These are phyloP conservation scores for Spilarctia lutea DNA, from an alignment of 2,888 invertebrate genomes.

Conservation along the genomic window DNA sequence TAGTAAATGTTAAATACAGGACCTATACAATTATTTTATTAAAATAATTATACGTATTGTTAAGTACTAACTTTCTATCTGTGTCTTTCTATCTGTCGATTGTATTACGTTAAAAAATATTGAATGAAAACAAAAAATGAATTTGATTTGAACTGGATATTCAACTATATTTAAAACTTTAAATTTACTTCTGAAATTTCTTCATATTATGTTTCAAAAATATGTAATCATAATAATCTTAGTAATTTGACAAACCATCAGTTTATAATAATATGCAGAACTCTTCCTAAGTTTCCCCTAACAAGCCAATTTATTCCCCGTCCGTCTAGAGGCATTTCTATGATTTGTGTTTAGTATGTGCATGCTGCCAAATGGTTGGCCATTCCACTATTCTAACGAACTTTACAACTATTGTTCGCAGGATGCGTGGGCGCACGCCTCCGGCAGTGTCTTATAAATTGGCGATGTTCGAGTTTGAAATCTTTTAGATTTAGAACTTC, in stretches of 20 bases:
- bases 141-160: background rate
- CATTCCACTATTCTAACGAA: constrained; percentile 18
- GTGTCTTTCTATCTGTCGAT: too few species aligned
- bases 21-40: too few species aligned
- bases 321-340: background rate
- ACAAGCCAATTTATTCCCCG: background rate
- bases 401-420: constrained; percentile 33
- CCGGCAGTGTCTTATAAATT: constrained; percentile 14
- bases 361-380: constrained; percentile 5
- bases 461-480: constrained; percentile 15
- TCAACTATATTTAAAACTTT: too few species aligned
- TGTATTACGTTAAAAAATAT: too few species aligned
- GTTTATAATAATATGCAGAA: background rate
- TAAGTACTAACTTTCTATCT: too few species aligned
- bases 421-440: constrained; percentile 43
- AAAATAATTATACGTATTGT: too few species aligned
- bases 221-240: background rate
- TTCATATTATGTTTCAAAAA: background rate
- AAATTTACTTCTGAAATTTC: background rate
- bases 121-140: background rate
- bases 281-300: background rate
- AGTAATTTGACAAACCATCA: background rate
- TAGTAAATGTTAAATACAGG: too few species aligned
- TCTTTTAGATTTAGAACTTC: constrained; percentile 32
- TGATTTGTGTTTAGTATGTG: constrained; percentile 11